These are phyloP conservation scores for Oncorhynchus tshawytscha DNA, from an alignment of 2,113 vertebrate genomes.

Conservation along the genomic window DNA sequence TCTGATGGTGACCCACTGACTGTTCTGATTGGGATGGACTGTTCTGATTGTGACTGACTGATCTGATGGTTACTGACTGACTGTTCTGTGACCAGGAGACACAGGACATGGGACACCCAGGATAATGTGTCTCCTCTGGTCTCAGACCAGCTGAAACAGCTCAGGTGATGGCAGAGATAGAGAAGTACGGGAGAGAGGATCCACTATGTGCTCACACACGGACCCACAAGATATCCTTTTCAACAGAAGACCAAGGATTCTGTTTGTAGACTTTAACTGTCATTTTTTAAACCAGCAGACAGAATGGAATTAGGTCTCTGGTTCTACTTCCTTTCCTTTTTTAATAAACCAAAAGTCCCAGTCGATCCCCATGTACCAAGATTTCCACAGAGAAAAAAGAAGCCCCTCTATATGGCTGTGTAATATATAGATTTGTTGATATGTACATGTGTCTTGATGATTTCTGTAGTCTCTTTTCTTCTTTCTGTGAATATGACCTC, in stretches of 20 bases:
- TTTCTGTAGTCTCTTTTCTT: conserved; percentile 44
- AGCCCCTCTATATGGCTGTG: conserved; percentile 53
- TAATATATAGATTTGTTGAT: conserved; percentile 72
- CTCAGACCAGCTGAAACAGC: background rate
- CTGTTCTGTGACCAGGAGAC: conserved; percentile 30
- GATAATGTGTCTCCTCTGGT: conserved; percentile 20
- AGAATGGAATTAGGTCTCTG: conserved; percentile 39
- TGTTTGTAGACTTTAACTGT: conserved; percentile 25
- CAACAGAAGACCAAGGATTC: background rate
- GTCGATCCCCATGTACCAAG: conserved; percentile 35
- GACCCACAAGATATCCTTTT: background rate
- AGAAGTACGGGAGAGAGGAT: background rate
- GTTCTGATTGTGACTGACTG: too few relatives aligned
- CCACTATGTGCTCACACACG: too few relatives aligned
- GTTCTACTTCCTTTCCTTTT: conserved; percentile 20
- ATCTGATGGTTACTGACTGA: conserved; percentile 4
- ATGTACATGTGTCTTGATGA: conserved; percentile 19
- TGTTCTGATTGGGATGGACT: too few relatives aligned
- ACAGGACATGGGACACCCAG: conserved; percentile 15
- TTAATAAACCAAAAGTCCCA: conserved; percentile 43
- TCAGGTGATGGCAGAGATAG: conserved; percentile 2
- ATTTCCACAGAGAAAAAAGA: conserved; percentile 39
- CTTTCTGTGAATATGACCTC: conserved; percentile 61
- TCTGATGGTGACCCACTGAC: too few relatives aligned
- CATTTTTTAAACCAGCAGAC: conserved; percentile 53